Conservation (phyloP, 1,140 invertebrate genomes). For the Diprion similis region DNA sequence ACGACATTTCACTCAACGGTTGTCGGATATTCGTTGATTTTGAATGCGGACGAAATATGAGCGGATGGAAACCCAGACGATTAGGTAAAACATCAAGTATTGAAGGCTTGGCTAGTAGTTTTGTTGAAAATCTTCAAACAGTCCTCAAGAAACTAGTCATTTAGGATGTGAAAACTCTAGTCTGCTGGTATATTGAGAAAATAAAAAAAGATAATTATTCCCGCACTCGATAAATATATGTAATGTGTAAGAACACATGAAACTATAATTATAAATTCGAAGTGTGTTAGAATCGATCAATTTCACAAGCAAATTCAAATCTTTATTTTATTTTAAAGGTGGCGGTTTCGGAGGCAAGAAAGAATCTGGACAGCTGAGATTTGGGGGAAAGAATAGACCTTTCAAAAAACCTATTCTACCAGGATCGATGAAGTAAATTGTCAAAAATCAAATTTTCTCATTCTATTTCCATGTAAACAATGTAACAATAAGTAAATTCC, state of each 20-base stretch:
- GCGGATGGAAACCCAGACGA: conserved; percentile 84
- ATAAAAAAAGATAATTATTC: too few species aligned
- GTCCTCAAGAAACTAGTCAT: too few species aligned
- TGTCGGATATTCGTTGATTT: conserved; percentile 75
- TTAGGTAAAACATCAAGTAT: conserved; percentile 61
- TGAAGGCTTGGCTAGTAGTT: conserved; percentile 1
- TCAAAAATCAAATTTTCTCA: background rate
- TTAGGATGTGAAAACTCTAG: too few species aligned
- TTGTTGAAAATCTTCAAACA: conserved; percentile 9
- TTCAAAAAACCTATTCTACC: conserved; percentile 71
- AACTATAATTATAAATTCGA: too few species aligned
- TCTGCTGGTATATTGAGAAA: too few species aligned
- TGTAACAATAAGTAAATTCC: too few species aligned
- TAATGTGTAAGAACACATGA: too few species aligned
- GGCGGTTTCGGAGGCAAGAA: conserved; percentile 89
- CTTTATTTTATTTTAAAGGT: conserved; percentile 54
- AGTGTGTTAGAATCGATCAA: too few species aligned
- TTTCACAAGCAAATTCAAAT: background rate
- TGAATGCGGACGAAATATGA: conserved; percentile 68
- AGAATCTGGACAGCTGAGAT: conserved; percentile 87
- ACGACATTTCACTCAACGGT: conserved; percentile 66
- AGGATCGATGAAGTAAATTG: background rate
- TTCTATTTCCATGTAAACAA: background rate
- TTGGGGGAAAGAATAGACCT: conserved; percentile 81
- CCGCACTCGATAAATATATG: too few species aligned